Conservation (phyloP, 2,797 vertebrate genomes). For the Euphonia xanthogaster region DNA sequence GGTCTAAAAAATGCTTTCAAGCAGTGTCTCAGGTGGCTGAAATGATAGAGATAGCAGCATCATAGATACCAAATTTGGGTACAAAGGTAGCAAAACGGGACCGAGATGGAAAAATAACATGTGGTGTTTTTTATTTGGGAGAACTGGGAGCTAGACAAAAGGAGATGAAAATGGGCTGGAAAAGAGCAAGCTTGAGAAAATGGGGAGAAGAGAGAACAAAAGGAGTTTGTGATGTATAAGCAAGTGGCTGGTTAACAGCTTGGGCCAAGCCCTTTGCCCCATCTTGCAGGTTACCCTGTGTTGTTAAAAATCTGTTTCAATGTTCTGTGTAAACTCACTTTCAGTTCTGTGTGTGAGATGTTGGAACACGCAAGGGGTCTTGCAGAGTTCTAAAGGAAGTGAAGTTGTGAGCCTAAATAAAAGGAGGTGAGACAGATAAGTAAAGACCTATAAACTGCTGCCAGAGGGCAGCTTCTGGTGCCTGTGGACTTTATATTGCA, state of each 20-base stretch:
- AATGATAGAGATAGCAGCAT: background rate
- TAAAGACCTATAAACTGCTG: background rate
- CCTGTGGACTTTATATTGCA: background rate
- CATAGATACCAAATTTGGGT: background rate
- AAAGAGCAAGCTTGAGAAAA: background rate
- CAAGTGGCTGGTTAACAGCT: background rate
- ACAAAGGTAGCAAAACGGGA: background rate
- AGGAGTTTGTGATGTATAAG: background rate
- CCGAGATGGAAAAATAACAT: background rate
- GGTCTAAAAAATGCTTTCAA: background rate
- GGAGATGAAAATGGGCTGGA: background rate
- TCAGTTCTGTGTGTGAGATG: background rate
- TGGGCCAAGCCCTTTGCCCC: background rate
- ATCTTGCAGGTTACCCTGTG: background rate
- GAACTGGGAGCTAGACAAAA: background rate
- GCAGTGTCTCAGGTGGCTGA: background rate
- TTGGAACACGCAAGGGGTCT: background rate
- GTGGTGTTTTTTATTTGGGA: fast-evolving
- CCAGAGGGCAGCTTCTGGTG: background rate
- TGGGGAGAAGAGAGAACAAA: background rate
- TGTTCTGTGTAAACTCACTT: background rate
- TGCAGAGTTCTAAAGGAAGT: background rate
- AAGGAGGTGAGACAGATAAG: background rate
- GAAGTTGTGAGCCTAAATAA: background rate
- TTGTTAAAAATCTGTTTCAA: background rate